Evolutionary conservation across 2,888 invertebrate genomes (phyloP), one percentile per base, ranked within the genome.

Genomic region (Spilosoma lubricipeda): DNA sequence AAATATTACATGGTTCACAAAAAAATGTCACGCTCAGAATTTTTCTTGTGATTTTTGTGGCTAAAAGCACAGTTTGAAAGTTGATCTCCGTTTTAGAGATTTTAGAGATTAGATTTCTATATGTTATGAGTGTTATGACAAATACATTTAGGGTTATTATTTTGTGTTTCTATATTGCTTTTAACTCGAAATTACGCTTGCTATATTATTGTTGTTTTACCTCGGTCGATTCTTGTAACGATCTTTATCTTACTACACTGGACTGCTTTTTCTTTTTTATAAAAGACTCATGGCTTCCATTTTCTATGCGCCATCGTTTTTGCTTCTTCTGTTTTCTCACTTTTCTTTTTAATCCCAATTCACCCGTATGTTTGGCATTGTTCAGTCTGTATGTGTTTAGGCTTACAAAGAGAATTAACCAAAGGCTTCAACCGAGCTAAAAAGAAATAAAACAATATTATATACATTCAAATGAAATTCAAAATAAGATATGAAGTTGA

Each of bases 51-150:
- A 52, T 67, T 15, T 36, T 69, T 56, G 36, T 56, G 36, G 3
- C 63, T 69, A 9, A 36, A 68, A 33, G 23, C 52, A 33, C 23
- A 52, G 33, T 52, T 52, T 68, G 15, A 56, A 33, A 56, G 36
- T n/a, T 69, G 33, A 69, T 67, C 42, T 39, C 30, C 30, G 52
- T 36, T 59, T 42, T n/a, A n/a, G n/a, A n/a, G n/a, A 39, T 39
- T 59, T 13, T 18, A 52, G 42, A 67, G 72, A 72, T 67, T 23
- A 72, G 39, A 56, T 56, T 23, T 39, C 30, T 72, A 42, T 56
- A 72, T 72, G 15, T 66, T 56, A 39, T 67, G 56, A 56, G 67
- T 72, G 15, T 66, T 56, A 39, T 67, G 56, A 56, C 59, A 42
- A 72, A 39, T 39, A 27, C 30, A 59, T 70, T 39, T 59, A 56